Evolutionary conservation across 1,140 invertebrate genomes (phyloP).

Genomic region (Acromyrmex charruanus): DNA sequence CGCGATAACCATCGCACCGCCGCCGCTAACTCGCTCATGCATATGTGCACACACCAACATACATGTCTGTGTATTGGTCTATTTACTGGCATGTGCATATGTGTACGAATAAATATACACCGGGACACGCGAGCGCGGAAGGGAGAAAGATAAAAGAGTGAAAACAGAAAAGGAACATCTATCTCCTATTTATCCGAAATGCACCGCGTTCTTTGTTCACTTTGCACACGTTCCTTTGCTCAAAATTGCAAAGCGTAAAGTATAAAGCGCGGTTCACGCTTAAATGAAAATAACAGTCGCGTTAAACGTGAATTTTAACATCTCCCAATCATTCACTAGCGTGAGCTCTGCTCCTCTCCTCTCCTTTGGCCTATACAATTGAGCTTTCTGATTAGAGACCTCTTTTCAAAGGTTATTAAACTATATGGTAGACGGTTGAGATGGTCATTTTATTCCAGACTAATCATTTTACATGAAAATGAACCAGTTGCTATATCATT

Average conservation of each 20-base stretch:
- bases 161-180: constrained; percentile 20
- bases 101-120: constrained; percentile 9
- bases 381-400: not conserved
- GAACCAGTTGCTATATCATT: not conserved
- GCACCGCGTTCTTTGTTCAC: constrained; percentile 45
- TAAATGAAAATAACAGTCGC: constrained; percentile 41
- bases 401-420: not conserved
- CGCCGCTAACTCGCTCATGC: constrained; percentile 7
- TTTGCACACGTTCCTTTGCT: constrained; percentile 6
- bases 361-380: not conserved
- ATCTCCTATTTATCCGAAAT: constrained; percentile 27
- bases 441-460: not conserved
- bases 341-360: not conserved
- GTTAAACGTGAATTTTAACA: constrained; percentile 39
- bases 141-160: not conserved
- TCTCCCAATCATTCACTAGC: not conserved
- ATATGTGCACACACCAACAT: not conserved
- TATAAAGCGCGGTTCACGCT: constrained; percentile 13
- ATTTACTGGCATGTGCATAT: not conserved
- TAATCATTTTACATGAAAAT: not conserved
- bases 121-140: constrained; percentile 1
- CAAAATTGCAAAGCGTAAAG: constrained; percentile 23
- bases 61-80: not conserved
- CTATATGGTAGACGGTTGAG: not conserved
- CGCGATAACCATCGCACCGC: constrained; percentile 64